Evolutionary conservation across 2,113 vertebrate genomes (phyloP).

Genomic region (Centrocercus urophasianus): DNA sequence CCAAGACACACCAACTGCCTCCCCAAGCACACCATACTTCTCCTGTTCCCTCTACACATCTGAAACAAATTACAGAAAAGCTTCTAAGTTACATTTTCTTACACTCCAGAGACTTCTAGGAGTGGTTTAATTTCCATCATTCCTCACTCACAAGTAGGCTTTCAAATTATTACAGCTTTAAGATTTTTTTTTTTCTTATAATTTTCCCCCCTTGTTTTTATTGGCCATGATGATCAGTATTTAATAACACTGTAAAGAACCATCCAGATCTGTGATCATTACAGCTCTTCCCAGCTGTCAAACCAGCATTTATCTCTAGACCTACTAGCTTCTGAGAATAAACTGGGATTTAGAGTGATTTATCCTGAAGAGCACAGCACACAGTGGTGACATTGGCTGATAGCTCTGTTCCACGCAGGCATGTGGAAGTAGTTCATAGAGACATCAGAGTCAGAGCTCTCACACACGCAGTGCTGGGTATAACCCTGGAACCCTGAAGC

Average conservation of each 20-base stretch:
- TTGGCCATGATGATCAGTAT: not conserved
- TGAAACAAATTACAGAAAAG: constrained; percentile 18
- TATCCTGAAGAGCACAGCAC: constrained; percentile 37
- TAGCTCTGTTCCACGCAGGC: constrained; percentile 53
- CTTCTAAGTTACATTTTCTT: not conserved
- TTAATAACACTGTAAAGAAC: not conserved
- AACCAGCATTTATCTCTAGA: constrained; percentile 25
- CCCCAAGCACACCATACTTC: not conserved
- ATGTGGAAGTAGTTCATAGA: constrained; percentile 54
- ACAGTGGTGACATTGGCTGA: constrained; percentile 36
- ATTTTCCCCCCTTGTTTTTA: not conserved
- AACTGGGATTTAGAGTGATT: constrained; percentile 20
- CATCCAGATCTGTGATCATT: constrained; percentile 21
- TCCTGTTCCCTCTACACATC: constrained; percentile 6
- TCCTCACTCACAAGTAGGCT: constrained; percentile 3
- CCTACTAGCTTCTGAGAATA: constrained; percentile 34
- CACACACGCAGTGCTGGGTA: constrained; percentile 6
- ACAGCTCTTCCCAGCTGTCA: constrained; percentile 38
- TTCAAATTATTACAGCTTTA: not conserved
- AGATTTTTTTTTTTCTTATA: not conserved
- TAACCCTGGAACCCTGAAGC: not conserved
- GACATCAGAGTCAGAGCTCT: constrained; percentile 28
- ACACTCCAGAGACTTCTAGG: constrained; percentile 1
- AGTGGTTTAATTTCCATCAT: constrained; percentile 5
- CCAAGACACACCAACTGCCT: not conserved